These are phyloP conservation scores for Anableps anableps DNA, from an alignment of 2,797 vertebrate species.

Conservation along the genomic window DNA sequence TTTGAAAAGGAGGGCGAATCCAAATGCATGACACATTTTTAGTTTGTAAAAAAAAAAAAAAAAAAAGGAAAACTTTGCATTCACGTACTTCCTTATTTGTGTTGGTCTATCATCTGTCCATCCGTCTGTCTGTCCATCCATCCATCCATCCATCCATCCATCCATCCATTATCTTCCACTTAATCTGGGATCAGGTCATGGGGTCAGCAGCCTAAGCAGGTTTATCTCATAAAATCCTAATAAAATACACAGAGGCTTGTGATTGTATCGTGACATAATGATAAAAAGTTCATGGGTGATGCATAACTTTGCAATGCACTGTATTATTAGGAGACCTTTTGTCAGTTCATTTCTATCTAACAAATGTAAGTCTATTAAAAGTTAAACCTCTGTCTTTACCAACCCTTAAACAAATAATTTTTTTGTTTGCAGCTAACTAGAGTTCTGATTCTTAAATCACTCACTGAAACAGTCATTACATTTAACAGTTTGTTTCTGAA, in stretches of 20 bases:
- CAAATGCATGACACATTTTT: background rate
- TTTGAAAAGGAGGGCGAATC: background rate
- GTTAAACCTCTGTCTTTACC: background rate
- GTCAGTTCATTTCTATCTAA: background rate
- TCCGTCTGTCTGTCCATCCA: too few relatives aligned
- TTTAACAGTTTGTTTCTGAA: background rate
- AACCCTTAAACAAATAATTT: background rate
- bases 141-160: too few relatives aligned
- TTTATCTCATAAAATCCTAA: too few relatives aligned
- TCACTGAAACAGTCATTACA: background rate
- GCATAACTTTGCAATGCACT: background rate
- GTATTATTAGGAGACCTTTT: conserved; percentile 23
- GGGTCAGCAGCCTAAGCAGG: too few relatives aligned
- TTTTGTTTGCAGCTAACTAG: background rate
- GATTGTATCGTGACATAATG: background rate
- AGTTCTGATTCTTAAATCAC: conserved; percentile 9
- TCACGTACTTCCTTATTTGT: background rate
- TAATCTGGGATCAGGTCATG: too few relatives aligned
- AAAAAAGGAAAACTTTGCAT: background rate
- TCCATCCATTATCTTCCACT: too few relatives aligned
- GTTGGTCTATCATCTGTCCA: background rate
- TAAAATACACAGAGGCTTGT: background rate
- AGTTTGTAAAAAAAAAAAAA: too few relatives aligned
- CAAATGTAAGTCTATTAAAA: background rate
- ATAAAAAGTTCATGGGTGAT: background rate